phyloP scores from a whole-genome alignment of 2,888 invertebrate species.

The Harpalus rubripes region DNA sequence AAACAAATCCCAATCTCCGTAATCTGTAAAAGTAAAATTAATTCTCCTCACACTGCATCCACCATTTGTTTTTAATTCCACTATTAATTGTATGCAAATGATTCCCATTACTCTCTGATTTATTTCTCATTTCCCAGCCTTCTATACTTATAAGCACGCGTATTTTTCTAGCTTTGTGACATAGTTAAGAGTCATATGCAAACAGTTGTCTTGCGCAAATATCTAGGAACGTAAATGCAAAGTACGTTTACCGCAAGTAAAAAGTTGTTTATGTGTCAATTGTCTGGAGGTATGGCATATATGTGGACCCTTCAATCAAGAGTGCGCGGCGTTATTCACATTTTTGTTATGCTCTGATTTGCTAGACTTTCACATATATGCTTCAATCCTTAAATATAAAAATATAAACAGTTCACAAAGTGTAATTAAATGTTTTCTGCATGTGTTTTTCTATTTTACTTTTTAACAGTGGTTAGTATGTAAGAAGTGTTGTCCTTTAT shows the following conservation, averaged over 20 bases:
- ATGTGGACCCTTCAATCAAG: constrained; percentile 13
- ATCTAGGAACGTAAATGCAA: constrained; percentile 16
- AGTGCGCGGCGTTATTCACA: background rate
- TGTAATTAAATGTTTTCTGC: background rate
- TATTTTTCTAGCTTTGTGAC: constrained; percentile 39
- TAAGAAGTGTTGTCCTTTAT: background rate
- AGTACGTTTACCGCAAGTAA: background rate
- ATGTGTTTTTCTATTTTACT: background rate
- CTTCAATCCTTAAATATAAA: no score
- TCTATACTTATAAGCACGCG: background rate
- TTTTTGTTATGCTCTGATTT: constrained; percentile 17
- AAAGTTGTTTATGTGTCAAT: constrained; percentile 46
- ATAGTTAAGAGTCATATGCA: constrained; percentile 25
- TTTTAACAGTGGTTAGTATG: background rate
- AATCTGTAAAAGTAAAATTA: constrained; percentile 25
- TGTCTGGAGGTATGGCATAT: constrained; percentile 3
- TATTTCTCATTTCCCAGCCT: constrained; percentile 19
- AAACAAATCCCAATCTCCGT: background rate
- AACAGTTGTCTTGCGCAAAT: constrained; percentile 19
- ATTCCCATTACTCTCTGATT: constrained; percentile 30
- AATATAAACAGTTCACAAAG: no score
- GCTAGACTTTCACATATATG: background rate
- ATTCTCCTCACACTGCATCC: constrained; percentile 25
- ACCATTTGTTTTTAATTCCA: background rate
- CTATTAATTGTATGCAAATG: constrained; percentile 49